These are phyloP conservation scores for Nymphalis c-album DNA, from an alignment of 2,888 invertebrate species.

Conservation along the genomic window DNA sequence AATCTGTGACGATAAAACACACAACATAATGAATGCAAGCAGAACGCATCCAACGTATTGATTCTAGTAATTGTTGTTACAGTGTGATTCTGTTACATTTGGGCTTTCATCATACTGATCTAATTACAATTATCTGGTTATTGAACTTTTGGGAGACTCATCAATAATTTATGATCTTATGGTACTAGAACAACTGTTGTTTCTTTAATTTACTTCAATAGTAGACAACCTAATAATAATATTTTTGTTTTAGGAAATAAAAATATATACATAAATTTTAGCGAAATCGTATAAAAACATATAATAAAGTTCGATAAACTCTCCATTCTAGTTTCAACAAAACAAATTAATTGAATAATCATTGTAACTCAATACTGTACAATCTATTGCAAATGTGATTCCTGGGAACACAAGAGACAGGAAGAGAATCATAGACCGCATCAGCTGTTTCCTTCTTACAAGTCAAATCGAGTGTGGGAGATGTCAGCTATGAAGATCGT, in stretches of 20 bases:
- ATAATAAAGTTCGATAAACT: not conserved
- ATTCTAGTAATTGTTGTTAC: slow-evolving; percentile 50
- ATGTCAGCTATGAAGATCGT: not conserved
- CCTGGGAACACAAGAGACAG: slow-evolving; percentile 15
- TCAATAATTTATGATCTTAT: not conserved
- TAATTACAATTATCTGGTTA: slow-evolving; percentile 62
- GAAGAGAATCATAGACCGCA: slow-evolving; percentile 21
- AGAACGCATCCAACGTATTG: slow-evolving; percentile 47
- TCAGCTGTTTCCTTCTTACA: slow-evolving; percentile 29
- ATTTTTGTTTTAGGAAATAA: too few species aligned
- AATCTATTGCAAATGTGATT: slow-evolving; percentile 24
- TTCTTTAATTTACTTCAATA: too few species aligned
- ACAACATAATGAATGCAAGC: slow-evolving; percentile 50
- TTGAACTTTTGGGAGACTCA: slow-evolving; percentile 49
- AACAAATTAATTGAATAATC: slow-evolving; percentile 1
- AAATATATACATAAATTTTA: too few species aligned
- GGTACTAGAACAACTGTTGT: too few species aligned
- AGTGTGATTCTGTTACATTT: slow-evolving; percentile 60
- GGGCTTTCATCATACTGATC: slow-evolving; percentile 52
- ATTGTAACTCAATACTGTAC: slow-evolving; percentile 6
- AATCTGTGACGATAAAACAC: slow-evolving; percentile 38
- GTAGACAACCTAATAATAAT: too few species aligned
- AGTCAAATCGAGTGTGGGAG: slow-evolving; percentile 12
- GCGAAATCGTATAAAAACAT: slow-evolving; percentile 12
- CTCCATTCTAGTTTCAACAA: too few species aligned